Conservation (phyloP, 2,113 vertebrate genomes). For the Macrotus californicus region DNA sequence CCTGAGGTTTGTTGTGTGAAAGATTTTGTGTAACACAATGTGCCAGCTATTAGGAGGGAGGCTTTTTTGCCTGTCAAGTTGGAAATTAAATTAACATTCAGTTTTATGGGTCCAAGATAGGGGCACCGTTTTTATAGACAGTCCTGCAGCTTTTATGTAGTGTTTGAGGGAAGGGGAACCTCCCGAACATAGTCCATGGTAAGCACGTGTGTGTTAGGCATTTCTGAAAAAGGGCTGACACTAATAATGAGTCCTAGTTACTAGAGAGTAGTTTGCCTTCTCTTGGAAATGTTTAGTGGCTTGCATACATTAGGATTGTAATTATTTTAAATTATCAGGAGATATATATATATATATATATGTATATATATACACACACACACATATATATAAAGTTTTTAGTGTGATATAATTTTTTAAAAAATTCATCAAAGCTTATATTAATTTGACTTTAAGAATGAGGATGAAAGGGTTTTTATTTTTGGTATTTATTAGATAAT, state of each 20-base stretch:
- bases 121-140: neutral
- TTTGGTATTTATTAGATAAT: neutral
- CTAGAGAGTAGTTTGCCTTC: neutral
- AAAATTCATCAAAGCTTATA: neutral
- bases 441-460: neutral
- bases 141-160: neutral
- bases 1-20: neutral
- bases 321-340: neutral
- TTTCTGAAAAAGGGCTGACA: neutral
- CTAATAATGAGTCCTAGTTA: neutral
- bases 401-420: neutral
- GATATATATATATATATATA: too few species aligned
- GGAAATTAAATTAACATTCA: neutral
- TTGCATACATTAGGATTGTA: neutral
- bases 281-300: neutral
- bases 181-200: neutral
- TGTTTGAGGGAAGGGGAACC: neutral
- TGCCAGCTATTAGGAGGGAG: neutral
- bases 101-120: neutral
- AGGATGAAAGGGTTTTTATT: neutral
- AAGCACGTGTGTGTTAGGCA: neutral
- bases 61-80: neutral
- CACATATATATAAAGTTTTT: neutral
- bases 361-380: neutral
- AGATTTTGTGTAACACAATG: neutral